Percentiles rank a stretch among this genome's conserved stretches.
These are phyloP conservation scores for Mionectes olivaceus DNA, from an alignment of 2,797 vertebrate genomes.

Conservation along the genomic window DNA sequence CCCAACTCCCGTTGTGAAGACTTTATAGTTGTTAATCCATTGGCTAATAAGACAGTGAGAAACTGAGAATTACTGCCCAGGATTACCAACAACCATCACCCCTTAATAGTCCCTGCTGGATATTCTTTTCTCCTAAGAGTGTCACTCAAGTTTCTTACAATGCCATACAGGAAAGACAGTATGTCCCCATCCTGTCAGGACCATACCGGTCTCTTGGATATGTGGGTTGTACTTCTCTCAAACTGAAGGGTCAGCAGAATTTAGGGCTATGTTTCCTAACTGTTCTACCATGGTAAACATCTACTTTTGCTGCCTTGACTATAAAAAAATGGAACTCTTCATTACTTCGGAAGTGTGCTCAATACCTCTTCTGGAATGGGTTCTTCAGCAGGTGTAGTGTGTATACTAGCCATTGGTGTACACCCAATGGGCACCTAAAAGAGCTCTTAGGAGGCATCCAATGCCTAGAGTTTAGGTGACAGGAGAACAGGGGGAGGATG, in stretches of 20 bases:
- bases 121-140: background rate
- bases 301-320: background rate
- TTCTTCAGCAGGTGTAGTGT: background rate
- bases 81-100: fast-evolving
- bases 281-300: background rate
- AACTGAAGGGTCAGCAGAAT: background rate
- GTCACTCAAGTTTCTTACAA: background rate
- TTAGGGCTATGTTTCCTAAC: background rate
- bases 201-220: background rate
- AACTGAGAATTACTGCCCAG: background rate
- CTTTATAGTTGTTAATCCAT: background rate
- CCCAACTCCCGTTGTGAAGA: background rate
- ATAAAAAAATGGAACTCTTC: background rate
- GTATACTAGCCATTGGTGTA: fast-evolving
- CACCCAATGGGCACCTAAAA: background rate
- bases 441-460: background rate
- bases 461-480: background rate
- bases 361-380: background rate
- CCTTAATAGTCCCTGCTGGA: background rate
- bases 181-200: background rate
- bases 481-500: background rate
- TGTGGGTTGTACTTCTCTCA: background rate
- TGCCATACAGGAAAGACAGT: background rate
- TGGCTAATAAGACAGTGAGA: background rate
- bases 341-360: background rate